Evolutionary conservation across 1,140 invertebrate species (phyloP).

Genomic region (Zaprionus inermis): DNA sequence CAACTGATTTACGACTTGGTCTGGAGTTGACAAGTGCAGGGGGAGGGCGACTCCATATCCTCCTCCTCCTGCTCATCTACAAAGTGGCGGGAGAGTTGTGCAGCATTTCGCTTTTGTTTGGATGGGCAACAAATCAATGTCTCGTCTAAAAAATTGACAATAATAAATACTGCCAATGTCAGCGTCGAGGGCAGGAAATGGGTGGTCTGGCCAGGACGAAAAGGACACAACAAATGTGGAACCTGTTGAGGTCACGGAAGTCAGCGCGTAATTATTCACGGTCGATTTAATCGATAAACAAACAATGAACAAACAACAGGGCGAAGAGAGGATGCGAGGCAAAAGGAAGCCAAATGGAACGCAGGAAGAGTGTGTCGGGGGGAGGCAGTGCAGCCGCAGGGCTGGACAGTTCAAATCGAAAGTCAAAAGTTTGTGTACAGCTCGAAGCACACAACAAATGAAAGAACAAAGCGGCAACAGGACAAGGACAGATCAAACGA

Average conservation of each 20-base stretch:
- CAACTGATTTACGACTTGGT: conserved; percentile 32
- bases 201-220: background rate
- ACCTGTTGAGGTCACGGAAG: conserved; percentile 34
- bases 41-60: background rate
- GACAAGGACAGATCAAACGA: conserved; percentile 11
- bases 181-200: background rate
- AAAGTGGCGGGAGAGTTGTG: background rate
- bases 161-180: conserved; percentile 24
- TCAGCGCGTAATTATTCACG: conserved; percentile 47
- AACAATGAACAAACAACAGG: conserved; percentile 14
- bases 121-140: conserved; percentile 41
- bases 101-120: conserved; percentile 18
- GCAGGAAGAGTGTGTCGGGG: background rate
- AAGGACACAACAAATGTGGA: conserved; percentile 7
- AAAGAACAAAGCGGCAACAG: conserved; percentile 10
- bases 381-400: background rate
- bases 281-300: conserved; percentile 39
- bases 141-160: conserved; percentile 30
- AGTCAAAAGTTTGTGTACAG: conserved; percentile 22
- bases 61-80: too few relatives aligned
- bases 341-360: background rate
- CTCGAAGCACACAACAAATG: conserved; percentile 8
- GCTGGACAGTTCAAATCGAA: conserved; percentile 22
- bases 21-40: conserved; percentile 22
- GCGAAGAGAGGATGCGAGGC: background rate